Conservation (phyloP, 1,140 invertebrate genomes). For the Drosophila jambulina region DNA sequence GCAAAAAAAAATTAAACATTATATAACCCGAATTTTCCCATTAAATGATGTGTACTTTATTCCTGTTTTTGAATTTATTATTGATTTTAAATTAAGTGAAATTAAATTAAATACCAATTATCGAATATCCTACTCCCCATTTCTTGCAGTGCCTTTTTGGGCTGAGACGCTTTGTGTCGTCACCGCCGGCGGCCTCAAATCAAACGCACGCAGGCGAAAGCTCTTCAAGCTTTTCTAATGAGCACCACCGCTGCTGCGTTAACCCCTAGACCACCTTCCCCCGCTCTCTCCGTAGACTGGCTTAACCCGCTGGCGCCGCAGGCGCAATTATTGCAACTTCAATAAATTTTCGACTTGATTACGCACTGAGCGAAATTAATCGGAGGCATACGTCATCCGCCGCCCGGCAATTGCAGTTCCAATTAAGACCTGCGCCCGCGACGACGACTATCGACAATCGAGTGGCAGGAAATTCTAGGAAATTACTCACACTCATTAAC, state of each 20-base stretch:
- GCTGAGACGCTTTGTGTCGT: conserved; percentile 20
- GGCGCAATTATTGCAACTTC: conserved; percentile 82
- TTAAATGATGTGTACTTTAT: too few species aligned
- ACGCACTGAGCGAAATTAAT: conserved; percentile 80
- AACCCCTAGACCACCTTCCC: not conserved
- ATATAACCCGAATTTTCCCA: too few species aligned
- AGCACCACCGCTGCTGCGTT: conserved; percentile 39
- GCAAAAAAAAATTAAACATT: not conserved
- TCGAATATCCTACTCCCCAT: too few species aligned
- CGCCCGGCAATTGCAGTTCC: conserved; percentile 68
- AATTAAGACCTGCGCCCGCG: conserved; percentile 61
- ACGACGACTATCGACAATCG: conserved; percentile 35
- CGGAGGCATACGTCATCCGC: conserved; percentile 73
- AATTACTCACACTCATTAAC: conserved; percentile 82
- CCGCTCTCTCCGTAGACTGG: not conserved
- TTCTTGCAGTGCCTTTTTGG: conserved; percentile 18
- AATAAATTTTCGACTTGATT: conserved; percentile 82
- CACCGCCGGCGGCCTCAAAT: conserved; percentile 57
- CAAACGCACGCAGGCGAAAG: conserved; percentile 69
- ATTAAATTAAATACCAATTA: too few species aligned
- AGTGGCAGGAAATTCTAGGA: conserved; percentile 65
- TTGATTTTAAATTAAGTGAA: too few species aligned
- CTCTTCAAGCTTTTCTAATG: conserved; percentile 70
- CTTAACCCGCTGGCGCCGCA: conserved; percentile 19
- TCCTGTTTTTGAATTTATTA: too few species aligned